These are phyloP conservation scores for Meloe dianella DNA, from an alignment of 2,888 invertebrate species.

Conservation along the genomic window DNA sequence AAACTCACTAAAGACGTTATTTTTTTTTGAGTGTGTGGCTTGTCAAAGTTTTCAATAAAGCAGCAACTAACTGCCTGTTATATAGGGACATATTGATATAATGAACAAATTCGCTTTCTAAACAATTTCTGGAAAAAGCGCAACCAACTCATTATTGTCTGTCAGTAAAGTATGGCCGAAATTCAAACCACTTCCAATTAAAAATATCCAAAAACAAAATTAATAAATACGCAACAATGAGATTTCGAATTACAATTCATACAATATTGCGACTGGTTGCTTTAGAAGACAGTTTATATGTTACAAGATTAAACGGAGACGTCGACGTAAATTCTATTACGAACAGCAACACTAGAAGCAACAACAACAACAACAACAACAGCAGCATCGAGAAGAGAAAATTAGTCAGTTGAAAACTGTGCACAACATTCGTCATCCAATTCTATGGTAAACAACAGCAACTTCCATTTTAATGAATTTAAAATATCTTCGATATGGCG, in stretches of 20 bases:
- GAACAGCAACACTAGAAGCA: background rate
- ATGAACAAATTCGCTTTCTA: too few relatives aligned
- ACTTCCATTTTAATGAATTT: background rate
- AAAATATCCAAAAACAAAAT: too few relatives aligned
- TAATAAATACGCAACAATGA: too few relatives aligned
- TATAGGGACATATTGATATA: too few relatives aligned
- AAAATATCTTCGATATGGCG: background rate
- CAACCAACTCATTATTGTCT: too few relatives aligned
- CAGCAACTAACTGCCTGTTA: too few relatives aligned
- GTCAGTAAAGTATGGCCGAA: too few relatives aligned
- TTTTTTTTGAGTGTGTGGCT: too few relatives aligned
- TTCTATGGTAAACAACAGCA: background rate
- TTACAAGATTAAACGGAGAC: background rate
- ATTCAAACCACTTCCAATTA: too few relatives aligned
- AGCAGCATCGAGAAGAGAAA: background rate
- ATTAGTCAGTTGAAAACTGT: background rate
- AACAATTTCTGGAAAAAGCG: too few relatives aligned
- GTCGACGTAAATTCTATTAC: conserved; percentile 9
- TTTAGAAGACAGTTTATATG: background rate
- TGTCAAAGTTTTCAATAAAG: too few relatives aligned
- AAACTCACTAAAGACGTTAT: too few relatives aligned
- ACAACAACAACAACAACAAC: background rate
- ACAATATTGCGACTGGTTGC: background rate
- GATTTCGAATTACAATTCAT: background rate
- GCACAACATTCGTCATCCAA: conserved; percentile 6